These are phyloP conservation scores for Camponotus fellah DNA, from an alignment of 2,888 invertebrate genomes.

Conservation along the genomic window DNA sequence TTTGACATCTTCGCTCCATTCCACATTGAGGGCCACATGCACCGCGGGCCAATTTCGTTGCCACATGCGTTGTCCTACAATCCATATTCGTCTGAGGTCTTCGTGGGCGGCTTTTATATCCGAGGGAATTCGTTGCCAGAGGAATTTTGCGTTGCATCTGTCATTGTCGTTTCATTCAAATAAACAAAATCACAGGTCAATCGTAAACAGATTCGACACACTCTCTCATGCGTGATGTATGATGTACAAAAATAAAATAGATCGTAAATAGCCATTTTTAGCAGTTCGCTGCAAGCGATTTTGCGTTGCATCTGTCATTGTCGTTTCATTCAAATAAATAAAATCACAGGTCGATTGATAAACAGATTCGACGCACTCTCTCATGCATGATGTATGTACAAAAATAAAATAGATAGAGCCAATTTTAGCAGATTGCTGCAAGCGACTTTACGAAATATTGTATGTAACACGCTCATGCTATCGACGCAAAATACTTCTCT, in stretches of 20 bases:
- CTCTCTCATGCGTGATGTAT: neutral
- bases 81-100: slow-evolving; percentile 93
- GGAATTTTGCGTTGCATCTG: slow-evolving; percentile 96
- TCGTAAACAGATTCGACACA: neutral
- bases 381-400: neutral
- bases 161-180: slow-evolving; percentile 73
- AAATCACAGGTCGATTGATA: neutral
- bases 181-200: neutral
- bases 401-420: neutral
- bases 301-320: slow-evolving; percentile 93
- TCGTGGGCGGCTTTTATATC: slow-evolving; percentile 90
- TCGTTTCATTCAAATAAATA: slow-evolving; percentile 20
- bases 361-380: neutral
- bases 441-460: slow-evolving; percentile 1
- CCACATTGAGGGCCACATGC: slow-evolving; percentile 91
- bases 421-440: neutral
- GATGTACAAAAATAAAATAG: slow-evolving; percentile 4
- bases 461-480: neutral
- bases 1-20: slow-evolving; percentile 93
- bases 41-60: slow-evolving; percentile 93
- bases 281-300: slow-evolving; percentile 85
- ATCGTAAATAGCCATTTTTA: neutral
- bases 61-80: slow-evolving; percentile 94
- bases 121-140: slow-evolving; percentile 96
- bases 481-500: neutral